Evolutionary conservation across 2,797 vertebrate genomes (phyloP).

Genomic region (Falco berigora): DNA sequence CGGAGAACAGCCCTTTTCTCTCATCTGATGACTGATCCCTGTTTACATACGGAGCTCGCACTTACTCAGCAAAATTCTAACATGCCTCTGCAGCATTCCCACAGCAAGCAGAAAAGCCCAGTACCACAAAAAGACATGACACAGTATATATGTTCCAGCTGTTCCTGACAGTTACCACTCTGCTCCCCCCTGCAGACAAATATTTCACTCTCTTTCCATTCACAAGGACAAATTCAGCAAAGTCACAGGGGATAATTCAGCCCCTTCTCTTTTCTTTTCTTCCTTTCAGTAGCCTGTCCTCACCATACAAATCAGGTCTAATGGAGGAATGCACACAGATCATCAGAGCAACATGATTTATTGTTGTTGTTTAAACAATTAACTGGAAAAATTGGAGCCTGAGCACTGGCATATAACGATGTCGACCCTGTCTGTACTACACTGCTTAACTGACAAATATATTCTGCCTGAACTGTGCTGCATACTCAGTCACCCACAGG

Average conservation of each 20-base stretch:
- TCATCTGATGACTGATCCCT: constrained; percentile 25
- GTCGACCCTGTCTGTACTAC: neutral
- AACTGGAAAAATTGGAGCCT: neutral
- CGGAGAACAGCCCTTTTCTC: constrained; percentile 13
- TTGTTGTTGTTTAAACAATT: neutral
- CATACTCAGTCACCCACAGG: fast-evolving
- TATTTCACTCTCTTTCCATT: constrained; percentile 11
- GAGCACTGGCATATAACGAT: neutral
- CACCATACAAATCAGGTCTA: constrained; percentile 28
- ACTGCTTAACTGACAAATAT: neutral
- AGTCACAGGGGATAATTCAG: neutral
- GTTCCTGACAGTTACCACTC: constrained; percentile 39
- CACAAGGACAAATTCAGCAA: constrained; percentile 29
- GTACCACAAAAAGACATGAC: constrained; percentile 39
- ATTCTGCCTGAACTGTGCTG: fast-evolving
- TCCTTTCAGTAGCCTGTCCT: constrained; percentile 28
- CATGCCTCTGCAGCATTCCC: constrained; percentile 48
- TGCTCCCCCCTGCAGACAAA: neutral
- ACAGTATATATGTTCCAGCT: constrained; percentile 49
- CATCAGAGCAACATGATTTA: neutral
- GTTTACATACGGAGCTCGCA: constrained; percentile 22
- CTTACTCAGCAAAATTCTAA: constrained; percentile 64
- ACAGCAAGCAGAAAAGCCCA: constrained; percentile 17
- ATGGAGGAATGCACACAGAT: neutral
- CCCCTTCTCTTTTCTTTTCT: neutral